phyloP scores from a whole-genome alignment of 2,113 vertebrate species.

The Geothlypis trichas region DNA sequence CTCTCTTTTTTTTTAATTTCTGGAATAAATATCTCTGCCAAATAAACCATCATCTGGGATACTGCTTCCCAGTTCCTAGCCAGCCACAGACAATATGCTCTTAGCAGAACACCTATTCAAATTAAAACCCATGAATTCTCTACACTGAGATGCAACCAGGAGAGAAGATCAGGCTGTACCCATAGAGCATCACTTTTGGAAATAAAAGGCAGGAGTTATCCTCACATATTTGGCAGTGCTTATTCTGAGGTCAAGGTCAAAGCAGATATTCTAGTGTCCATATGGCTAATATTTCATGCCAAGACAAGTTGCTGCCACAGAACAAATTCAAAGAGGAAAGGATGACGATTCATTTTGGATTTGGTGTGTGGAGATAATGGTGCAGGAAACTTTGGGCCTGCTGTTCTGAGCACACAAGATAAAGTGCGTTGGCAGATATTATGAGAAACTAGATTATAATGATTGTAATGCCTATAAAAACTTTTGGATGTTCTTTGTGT shows the following conservation, averaged over 20 bases:
- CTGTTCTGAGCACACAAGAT: background rate
- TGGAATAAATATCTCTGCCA: background rate
- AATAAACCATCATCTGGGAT: background rate
- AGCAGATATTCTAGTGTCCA: constrained; percentile 29
- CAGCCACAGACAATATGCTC: background rate
- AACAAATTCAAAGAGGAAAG: constrained; percentile 37
- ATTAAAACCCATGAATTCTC: background rate
- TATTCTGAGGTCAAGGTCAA: constrained; percentile 60
- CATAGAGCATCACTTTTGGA: background rate
- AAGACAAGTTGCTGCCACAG: constrained; percentile 42
- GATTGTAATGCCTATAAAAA: background rate
- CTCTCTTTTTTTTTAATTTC: background rate
- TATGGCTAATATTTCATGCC: constrained; percentile 56
- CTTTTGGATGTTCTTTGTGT: background rate
- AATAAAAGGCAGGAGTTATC: background rate
- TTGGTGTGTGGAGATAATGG: background rate
- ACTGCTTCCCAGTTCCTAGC: background rate
- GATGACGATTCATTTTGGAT: constrained; percentile 5
- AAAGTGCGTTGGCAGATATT: background rate
- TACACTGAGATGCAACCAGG: background rate
- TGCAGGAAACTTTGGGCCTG: background rate
- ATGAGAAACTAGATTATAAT: background rate
- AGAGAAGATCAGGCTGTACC: background rate
- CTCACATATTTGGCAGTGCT: background rate
- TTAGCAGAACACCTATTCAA: background rate